Evolutionary conservation across 2,113 vertebrate genomes (phyloP).

Genomic region (Hoplias malabaricus): DNA sequence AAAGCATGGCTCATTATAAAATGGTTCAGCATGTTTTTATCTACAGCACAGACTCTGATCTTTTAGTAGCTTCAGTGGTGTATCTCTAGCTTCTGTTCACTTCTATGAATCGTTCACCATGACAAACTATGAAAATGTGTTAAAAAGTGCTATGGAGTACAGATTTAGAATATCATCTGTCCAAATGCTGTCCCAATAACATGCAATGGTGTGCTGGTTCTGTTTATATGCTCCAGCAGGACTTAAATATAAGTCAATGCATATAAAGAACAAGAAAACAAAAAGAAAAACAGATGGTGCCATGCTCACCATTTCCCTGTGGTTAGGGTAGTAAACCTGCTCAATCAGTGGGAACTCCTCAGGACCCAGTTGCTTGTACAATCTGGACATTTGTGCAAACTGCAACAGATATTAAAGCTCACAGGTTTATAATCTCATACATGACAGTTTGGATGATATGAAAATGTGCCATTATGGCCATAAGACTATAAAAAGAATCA

Average conservation of each 20-base stretch:
- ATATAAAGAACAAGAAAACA: no score
- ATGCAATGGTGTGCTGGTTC: background rate
- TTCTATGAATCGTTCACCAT: no score
- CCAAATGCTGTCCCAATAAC: background rate
- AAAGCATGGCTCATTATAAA: no score
- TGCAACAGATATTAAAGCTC: constrained; percentile 52
- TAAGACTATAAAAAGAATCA: background rate
- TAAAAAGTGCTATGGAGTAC: no score
- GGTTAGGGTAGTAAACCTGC: constrained; percentile 90
- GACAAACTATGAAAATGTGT: no score
- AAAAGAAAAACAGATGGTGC: constrained; percentile 43
- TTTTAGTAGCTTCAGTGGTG: no score
- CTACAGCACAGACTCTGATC: no score
- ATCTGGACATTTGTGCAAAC: constrained; percentile 88
- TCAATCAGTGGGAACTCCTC: constrained; percentile 90
- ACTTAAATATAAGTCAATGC: no score
- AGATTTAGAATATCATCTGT: no score
- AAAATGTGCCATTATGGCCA: background rate
- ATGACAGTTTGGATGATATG: background rate
- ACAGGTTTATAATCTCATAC: background rate
- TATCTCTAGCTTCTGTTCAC: no score
- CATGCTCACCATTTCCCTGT: constrained; percentile 88
- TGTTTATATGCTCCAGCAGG: background rate
- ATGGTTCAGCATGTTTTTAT: no score
- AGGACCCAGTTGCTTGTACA: constrained; percentile 83